Evolutionary conservation across 2,888 invertebrate species (phyloP), one percentile per base, ranked within the genome.

Genomic region (Odontomyia ornata): DNA sequence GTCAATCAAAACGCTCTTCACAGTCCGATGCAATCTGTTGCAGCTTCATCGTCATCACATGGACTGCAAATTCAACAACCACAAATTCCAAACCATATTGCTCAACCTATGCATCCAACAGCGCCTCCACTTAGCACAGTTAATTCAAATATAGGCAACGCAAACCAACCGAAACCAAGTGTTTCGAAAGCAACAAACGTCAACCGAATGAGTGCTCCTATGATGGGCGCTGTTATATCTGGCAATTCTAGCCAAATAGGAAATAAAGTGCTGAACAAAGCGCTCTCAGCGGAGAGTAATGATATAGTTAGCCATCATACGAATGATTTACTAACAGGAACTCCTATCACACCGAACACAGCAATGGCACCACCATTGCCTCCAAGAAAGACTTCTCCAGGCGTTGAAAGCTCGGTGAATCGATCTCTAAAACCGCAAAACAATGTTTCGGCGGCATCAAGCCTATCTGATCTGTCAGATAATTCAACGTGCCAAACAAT

Each of bases 301-400:
- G 86, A 79, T 67, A 46, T 36, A n/a, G 27, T 30, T 15, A 28
- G 11, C 36, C 43, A 62, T 64, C 64, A 62, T 9, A 21, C 11
- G 1, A 64, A 27, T 9, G 75, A 75, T 13, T 47, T 47, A 15
- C 23, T 28, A 11, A 65, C 76, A 15, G 64, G 65, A 1, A 4
- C 28, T n/a, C 36, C 52, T 28, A n/a, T 30, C n/a, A 25, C n/a
- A 2, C 28, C 75, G 1, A 47, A 27, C 9, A 18, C 57, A n/a
- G 43, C 79, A 30, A 88, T 88, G 9, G 87, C 87, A 21, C 87
- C 87, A 0, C 91, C 91, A 0, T 80, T 91, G 56, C 91, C 91
- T 5, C 91, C 91, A 0, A 82, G 90, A 62, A 91, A 91, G 83
- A 89, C 89, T 43, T 84, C 90, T 21, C 84, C 86, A 0, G 84